These are phyloP conservation scores for Phenganax subtilis DNA, from an alignment of 92 coral and sea anemone genomes.

Conservation along the genomic window DNA sequence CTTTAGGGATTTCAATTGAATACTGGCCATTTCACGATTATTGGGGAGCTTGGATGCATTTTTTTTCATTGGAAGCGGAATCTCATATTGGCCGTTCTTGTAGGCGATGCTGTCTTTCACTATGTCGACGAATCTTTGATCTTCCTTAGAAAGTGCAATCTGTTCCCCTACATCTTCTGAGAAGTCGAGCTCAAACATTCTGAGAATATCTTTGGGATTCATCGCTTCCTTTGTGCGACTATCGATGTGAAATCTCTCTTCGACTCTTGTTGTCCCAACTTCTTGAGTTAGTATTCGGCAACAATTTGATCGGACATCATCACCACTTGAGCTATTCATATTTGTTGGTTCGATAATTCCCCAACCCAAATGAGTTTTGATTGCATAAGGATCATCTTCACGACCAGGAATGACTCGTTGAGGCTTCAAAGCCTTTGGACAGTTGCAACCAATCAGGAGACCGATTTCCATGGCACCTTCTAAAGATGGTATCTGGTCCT, in stretches of 20 bases:
- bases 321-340: too few species aligned
- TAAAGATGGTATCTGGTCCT: too few species aligned
- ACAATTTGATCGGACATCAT: too few species aligned
- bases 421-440: conserved; percentile 53
- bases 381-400: neutral
- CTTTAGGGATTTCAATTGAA: conserved; percentile 47
- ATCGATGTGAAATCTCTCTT: too few species aligned
- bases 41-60: conserved; percentile 24
- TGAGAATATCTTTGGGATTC: conserved; percentile 3
- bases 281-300: too few species aligned
- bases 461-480: too few species aligned
- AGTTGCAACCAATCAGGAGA: conserved; percentile 51
- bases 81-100: conserved; percentile 1
- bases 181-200: conserved; percentile 53
- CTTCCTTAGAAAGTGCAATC: too few species aligned
- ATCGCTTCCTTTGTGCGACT: too few species aligned
- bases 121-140: neutral
- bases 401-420: conserved; percentile 48
- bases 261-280: too few species aligned
- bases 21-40: conserved; percentile 42
- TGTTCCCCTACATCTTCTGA: conserved; percentile 39
- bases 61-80: conserved; percentile 14
- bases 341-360: too few species aligned
- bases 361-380: too few species aligned
- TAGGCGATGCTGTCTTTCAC: neutral